Conservation (phyloP, 2,113 vertebrate genomes). For the Heptranchias perlo region DNA sequence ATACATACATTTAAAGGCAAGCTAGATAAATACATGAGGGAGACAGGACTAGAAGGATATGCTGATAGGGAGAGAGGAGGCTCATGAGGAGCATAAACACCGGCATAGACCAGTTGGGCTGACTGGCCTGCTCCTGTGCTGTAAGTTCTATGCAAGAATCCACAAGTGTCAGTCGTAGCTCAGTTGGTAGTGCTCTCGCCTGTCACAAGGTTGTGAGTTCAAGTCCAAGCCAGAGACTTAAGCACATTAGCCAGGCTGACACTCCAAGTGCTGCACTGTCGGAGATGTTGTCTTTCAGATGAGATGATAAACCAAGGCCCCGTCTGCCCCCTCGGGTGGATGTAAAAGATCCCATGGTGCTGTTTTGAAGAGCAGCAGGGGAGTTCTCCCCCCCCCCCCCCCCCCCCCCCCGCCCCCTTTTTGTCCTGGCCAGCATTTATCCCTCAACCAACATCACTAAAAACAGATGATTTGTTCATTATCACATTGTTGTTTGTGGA, state of each 20-base stretch:
- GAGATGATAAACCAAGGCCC: not conserved
- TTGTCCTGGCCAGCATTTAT: no score
- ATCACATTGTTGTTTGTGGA: not conserved
- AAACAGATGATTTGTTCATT: not conserved
- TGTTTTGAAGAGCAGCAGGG: not conserved
- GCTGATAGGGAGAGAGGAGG: no score
- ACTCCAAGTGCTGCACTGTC: not conserved
- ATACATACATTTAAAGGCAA: no score
- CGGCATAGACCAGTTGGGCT: no score
- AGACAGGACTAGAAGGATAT: no score
- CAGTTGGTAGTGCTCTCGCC: not conserved
- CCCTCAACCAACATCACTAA: no score
- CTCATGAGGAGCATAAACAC: no score
- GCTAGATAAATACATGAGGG: no score
- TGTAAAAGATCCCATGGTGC: not conserved
- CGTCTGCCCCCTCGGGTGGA: not conserved
- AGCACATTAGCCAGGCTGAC: not conserved
- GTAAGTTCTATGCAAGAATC: no score
- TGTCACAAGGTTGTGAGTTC: not conserved
- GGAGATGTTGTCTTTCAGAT: not conserved
- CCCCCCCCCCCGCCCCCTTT: no score
- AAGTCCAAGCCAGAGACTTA: not conserved
- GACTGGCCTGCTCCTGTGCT: no score
- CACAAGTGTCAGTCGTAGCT: not conserved
- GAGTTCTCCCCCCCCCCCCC: no score